Percentiles rank a stretch among this genome's conserved stretches.
Conservation (phyloP, 1,140 invertebrate species). For the Papilio polytes region DNA sequence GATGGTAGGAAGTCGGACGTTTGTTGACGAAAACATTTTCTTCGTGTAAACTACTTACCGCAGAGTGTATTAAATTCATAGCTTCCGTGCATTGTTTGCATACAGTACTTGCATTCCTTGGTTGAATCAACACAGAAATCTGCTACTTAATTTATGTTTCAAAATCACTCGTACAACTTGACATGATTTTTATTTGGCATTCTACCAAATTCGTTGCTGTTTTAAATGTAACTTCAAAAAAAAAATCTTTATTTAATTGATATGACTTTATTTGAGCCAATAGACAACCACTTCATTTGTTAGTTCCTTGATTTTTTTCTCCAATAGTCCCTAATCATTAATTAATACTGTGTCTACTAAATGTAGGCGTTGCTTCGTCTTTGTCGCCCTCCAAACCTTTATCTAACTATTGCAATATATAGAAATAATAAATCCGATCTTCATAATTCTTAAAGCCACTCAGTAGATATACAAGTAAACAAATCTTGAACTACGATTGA, state of each 20-base stretch:
- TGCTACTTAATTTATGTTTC: not conserved
- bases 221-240: not conserved
- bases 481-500: not conserved
- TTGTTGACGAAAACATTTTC: constrained; percentile 21
- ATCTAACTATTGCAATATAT: not conserved
- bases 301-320: not conserved
- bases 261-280: too few species aligned
- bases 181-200: constrained; percentile 3
- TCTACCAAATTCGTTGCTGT: not conserved
- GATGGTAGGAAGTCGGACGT: not conserved
- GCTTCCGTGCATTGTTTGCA: constrained; percentile 21
- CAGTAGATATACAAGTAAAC: not conserved
- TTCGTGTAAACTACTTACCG: not conserved
- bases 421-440: not conserved
- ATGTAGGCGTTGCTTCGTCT: too few species aligned
- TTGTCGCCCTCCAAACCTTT: too few species aligned
- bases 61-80: not conserved
- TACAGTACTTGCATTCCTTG: not conserved
- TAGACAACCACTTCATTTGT: not conserved
- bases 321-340: too few species aligned
- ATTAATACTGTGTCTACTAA: too few species aligned
- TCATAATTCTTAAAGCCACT: not conserved
- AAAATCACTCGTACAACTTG: not conserved
- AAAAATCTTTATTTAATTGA: too few species aligned
- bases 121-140: not conserved